Evolutionary conservation across 2,113 vertebrate species (phyloP), one percentile per base, ranked within the genome.

Genomic region (Dipodomys ordii): DNA sequence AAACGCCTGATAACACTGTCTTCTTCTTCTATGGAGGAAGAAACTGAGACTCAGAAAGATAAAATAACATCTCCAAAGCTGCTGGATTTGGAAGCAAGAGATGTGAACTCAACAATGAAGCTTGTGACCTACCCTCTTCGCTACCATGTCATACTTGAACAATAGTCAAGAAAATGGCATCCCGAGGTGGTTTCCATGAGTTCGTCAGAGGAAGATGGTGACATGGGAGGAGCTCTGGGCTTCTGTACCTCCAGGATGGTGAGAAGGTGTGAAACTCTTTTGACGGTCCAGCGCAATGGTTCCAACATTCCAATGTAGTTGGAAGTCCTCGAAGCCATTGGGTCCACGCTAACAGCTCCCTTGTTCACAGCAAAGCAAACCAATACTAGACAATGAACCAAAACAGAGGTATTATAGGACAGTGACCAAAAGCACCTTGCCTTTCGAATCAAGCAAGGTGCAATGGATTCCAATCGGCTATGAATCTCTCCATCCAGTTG

Each of bases 181-280:
- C 19, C 39, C 25, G 20, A 74, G 32, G 22, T 18, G 0, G 12
- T 32, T 27, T 39, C 68, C 53, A 8, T 1, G 39, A 35, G 28
- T 76, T 35, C 60, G 67, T 13, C 22, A 46, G 5, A 91, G 30
- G 2, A 90, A 3, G 25, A 12, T 28, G n/a, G 23, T 28, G 39
- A 83, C 78, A 30, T 0, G 1, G 44, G 0, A 7, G 30, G n/a
- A 11, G 9, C 39, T 5, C 3, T 12, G 3, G 30, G 46, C 16
- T 13, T 15, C 0, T 60, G 18, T 27, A 13, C 28, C 16, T 32
- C 69, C n/a, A 0, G 0, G 18, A n/a, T 28, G 12, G 9, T n/a
- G 19, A 27, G 44, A 84, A 23, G 3, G 5, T 1, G 15, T 15
- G 32, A 7, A 11, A 23, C 30, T 69, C 2, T 35, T 39, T 35